Evolutionary conservation across 2,888 invertebrate genomes (phyloP).

Genomic region (Hypolimnas misippus): DNA sequence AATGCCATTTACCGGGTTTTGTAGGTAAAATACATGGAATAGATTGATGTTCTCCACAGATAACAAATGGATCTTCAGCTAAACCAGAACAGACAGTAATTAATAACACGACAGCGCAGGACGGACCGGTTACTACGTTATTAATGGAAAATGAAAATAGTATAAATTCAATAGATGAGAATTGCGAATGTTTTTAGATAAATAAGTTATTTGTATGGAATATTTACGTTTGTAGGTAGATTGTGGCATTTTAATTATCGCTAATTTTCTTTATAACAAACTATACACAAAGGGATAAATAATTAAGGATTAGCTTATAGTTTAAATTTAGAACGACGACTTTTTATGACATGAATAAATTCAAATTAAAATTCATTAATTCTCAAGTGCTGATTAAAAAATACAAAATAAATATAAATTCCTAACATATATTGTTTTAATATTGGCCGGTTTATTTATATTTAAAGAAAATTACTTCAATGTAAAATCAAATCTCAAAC

Average conservation of each 20-base stretch:
- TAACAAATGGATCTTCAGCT: constrained; percentile 35
- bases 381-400: too few species aligned
- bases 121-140: constrained; percentile 27
- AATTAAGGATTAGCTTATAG: too few species aligned
- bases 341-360: too few species aligned
- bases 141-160: constrained; percentile 20
- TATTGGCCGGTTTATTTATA: too few species aligned
- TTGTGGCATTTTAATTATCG: not conserved
- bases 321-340: too few species aligned
- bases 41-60: constrained; percentile 37
- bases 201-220: not conserved
- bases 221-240: not conserved
- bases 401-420: too few species aligned
- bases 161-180: not conserved
- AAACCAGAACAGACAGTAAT: constrained; percentile 36
- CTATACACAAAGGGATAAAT: too few species aligned
- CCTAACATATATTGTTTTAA: too few species aligned
- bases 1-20: constrained; percentile 27
- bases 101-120: constrained; percentile 36
- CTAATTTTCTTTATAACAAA: too few species aligned
- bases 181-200: not conserved
- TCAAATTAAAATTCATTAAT: too few species aligned
- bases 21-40: constrained; percentile 28
- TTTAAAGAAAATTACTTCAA: too few species aligned
- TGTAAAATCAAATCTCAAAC: too few species aligned